These are phyloP conservation scores for Cyanoderma ruficeps DNA, from an alignment of 2,113 vertebrate genomes.

Conservation along the genomic window DNA sequence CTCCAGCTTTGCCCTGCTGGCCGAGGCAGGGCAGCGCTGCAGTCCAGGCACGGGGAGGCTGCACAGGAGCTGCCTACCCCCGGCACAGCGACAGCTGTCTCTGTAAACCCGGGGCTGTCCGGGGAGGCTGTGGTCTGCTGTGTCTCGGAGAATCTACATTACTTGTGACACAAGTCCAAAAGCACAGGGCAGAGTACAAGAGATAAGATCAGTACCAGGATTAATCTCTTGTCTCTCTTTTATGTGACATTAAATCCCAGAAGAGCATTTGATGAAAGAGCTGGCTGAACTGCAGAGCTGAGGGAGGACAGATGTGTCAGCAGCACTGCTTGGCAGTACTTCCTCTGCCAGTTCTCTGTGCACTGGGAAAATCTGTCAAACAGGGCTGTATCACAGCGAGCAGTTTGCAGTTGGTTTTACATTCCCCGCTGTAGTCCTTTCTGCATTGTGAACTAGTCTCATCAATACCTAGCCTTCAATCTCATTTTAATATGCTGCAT, in stretches of 20 bases:
- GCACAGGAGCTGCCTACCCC: neutral
- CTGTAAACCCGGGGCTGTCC: accelerated
- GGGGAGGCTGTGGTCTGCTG: neutral
- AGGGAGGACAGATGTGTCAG: neutral
- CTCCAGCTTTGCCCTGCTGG: neutral
- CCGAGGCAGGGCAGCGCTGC: accelerated
- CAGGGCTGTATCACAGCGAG: neutral
- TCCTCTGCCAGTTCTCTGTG: neutral
- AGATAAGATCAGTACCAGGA: neutral
- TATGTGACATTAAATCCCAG: neutral
- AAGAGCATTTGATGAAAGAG: neutral
- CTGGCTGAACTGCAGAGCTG: neutral
- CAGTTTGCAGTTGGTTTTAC: neutral
- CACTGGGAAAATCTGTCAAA: neutral
- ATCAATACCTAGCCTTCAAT: neutral
- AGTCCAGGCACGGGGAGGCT: accelerated
- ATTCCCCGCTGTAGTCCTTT: neutral
- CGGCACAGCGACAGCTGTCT: accelerated
- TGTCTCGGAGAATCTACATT: neutral
- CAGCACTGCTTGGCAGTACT: neutral
- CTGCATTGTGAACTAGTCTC: neutral
- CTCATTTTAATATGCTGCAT: neutral
- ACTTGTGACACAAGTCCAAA: neutral
- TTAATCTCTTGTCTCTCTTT: neutral
- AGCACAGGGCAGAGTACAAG: neutral